Evolutionary conservation across 2,888 invertebrate genomes (phyloP).

Genomic region (Eucera pruinosa): DNA sequence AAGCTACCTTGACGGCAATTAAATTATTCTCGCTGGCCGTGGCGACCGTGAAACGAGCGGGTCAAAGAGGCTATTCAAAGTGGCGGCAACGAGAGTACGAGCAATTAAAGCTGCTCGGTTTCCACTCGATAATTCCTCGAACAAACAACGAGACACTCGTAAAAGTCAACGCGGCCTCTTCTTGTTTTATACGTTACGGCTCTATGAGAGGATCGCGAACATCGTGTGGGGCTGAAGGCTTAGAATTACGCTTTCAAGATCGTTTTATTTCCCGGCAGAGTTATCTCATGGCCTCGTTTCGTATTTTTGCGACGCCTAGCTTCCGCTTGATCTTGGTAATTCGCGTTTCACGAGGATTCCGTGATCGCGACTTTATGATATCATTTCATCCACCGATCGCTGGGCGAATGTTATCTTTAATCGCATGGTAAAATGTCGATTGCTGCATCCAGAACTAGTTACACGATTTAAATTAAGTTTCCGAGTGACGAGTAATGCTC

Average conservation of each 20-base stretch:
- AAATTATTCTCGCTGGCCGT: constrained; percentile 45
- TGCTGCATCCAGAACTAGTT: too few species aligned
- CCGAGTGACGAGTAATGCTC: too few species aligned
- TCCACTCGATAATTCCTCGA: constrained; percentile 72
- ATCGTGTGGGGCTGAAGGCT: constrained; percentile 30
- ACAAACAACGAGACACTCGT: constrained; percentile 74
- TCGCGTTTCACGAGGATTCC: neutral
- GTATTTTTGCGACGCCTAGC: neutral
- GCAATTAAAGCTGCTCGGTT: constrained; percentile 59
- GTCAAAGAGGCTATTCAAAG: constrained; percentile 53
- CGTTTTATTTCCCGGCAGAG: constrained; percentile 22
- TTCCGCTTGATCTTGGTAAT: neutral
- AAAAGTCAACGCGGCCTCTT: constrained; percentile 68
- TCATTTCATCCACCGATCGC: too few species aligned
- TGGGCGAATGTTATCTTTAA: too few species aligned
- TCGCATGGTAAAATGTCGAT: too few species aligned
- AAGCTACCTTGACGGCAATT: constrained; percentile 19
- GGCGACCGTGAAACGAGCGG: constrained; percentile 21
- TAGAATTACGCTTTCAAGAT: neutral
- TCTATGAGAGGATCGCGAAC: constrained; percentile 62
- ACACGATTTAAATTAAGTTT: too few species aligned
- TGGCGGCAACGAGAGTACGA: constrained; percentile 40
- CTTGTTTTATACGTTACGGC: constrained; percentile 77
- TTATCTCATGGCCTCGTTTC: neutral
- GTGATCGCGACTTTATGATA: too few species aligned